phyloP scores from a whole-genome alignment of 2,113 vertebrate genomes.

The Megaceryle maxima region DNA sequence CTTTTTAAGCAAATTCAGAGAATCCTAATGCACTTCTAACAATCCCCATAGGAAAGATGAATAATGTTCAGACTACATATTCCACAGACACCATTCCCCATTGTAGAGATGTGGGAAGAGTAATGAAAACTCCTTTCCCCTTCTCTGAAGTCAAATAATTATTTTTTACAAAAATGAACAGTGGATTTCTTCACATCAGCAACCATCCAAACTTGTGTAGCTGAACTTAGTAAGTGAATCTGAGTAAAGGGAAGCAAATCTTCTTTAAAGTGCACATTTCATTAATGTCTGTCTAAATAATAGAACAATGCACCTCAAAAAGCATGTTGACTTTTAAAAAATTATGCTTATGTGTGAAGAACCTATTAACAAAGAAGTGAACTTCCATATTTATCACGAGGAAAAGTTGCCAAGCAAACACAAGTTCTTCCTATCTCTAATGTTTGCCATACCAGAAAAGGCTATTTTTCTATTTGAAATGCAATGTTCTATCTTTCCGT shows the following conservation, averaged over 20 bases:
- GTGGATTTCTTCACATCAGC: neutral
- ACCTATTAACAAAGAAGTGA: neutral
- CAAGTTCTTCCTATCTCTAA: neutral
- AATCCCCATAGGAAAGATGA: neutral
- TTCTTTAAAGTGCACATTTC: neutral
- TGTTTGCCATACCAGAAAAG: neutral
- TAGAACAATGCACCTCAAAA: neutral
- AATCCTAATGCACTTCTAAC: neutral
- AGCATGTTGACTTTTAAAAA: neutral
- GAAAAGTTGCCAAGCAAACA: neutral
- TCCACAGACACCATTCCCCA: neutral
- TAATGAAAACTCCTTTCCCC: neutral
- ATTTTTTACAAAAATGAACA: neutral
- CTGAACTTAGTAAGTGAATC: neutral
- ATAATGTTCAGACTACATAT: neutral
- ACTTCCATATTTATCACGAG: neutral
- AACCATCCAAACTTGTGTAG: neutral
- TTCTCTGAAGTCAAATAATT: neutral
- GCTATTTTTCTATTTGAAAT: neutral
- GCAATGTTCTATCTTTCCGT: neutral
- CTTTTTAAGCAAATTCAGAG: slow-evolving; percentile 26
- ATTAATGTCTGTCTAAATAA: neutral
- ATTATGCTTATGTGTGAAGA: neutral
- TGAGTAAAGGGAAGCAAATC: neutral
- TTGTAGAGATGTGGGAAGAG: neutral